Base-by-base conservation (phyloP, 2,888 invertebrate species). In the Imbricaverruca yamaguchii region DNA sequence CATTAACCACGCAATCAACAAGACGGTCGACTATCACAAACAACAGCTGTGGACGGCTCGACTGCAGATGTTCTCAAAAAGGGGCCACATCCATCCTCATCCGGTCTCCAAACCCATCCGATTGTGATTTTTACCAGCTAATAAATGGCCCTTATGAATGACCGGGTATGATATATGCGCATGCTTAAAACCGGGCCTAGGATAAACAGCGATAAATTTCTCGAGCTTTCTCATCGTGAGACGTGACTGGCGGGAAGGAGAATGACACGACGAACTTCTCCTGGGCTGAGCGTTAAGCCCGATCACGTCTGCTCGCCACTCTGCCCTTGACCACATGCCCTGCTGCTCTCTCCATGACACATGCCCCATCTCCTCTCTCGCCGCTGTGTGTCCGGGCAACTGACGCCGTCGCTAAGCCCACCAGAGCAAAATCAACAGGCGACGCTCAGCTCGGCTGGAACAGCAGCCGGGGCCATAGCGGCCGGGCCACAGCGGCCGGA, bases 61-160 rank as follows among this genome's bases (percentile, higher is more conserved):
- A 65, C 18, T 18, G 61, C 18, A 8, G 74, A n/a, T 53, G 53
- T 53, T 9, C 53, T 53, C 53, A 74, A 53, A 74, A 74, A 74
- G 53, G 53, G 4, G 18, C 15, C 18, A 74, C 67, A 74, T 74
- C 53, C 18, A 74, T 74, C 74, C 53, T 53, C 74, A 10, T 23
- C 39, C 74, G 18, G 74, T 53, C 74, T 13, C 74, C 74, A 53
- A n/a, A 74, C 18, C 74, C 39, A 74, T 74, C 74, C 74, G 74
- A 74, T 74, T 74, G 74, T 74, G 74, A 74, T 74, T 74, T 74
- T 74, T 74, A 53, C 74, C 74, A 10, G 74, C 74, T 74, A 74
- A 74, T 74, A 74, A 74, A 74, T 74, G 74, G 53, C 74, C 74
- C 74, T 53, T 74, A 74, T 74, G 74, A 74, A 74, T 74, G 74